Evolutionary conservation across 2,888 invertebrate genomes (phyloP), one percentile per base, ranked within the genome.

Genomic region (Trimorus sp.): DNA sequence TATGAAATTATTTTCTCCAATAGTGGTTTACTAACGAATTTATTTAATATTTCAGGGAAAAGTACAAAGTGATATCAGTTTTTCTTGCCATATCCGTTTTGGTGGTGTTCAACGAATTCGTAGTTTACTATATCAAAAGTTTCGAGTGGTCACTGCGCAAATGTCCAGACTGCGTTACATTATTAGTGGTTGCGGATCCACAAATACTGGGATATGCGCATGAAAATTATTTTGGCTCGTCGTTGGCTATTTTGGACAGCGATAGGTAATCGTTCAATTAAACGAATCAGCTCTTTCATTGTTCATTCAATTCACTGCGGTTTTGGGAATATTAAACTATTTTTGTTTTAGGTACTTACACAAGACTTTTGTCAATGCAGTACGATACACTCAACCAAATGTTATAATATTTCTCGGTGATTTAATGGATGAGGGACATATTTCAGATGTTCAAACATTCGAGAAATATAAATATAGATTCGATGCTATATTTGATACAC

Each of bases 371-470:
- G 92, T 93, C 12, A 93, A 94, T 84, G 98, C 96, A 2, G 90
- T 95, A 48, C 92, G 93, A 49, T 94, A 96, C 90, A 94, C 95
- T 56, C 93, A 95, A 85, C 98, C 99, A 8, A 95, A 98, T 92
- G 93, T 97, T 12, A 93, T 99, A 62, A 94, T 97, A 56, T 99
- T 97, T 92, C 93, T 99, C 73, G 99, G 99, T 0, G 99, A 99
- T 92, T 93, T 99, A 63, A 96, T 98, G 93, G 98, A 99, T 89
- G 99, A 99, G 92, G 99, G 98, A 0, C 97, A 97, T 77, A 94
- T 95, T 78, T 95, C 98, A 1, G 94, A 94, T 2, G 92, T 93
- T 78, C 92, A 93, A 63, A 95, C 97, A 88, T 98, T 95, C 91
- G 92, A 94, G 84, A 92, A 92, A 77, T 98, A 98, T 92, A 94